These are phyloP conservation scores for Porites cylindrica DNA, from an alignment of 92 coral and sea anemone genomes.

Conservation along the genomic window DNA sequence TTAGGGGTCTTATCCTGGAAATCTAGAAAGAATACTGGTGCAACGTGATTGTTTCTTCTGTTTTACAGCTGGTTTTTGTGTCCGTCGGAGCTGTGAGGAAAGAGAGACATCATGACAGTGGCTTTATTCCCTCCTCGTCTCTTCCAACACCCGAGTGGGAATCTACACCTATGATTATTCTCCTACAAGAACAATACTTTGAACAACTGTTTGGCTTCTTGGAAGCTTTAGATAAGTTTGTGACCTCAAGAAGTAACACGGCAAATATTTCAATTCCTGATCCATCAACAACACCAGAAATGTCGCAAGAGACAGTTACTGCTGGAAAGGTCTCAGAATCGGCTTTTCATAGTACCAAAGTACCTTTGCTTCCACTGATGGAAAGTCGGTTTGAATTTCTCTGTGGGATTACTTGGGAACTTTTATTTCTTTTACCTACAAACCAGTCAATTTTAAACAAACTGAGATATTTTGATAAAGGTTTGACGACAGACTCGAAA, in stretches of 20 bases:
- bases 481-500: slow-evolving; percentile 28
- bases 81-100: slow-evolving; percentile 96
- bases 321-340: background rate
- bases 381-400: slow-evolving; percentile 80
- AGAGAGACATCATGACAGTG: slow-evolving; percentile 82
- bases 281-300: background rate
- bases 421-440: slow-evolving; percentile 89
- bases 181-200: slow-evolving; percentile 88
- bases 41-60: background rate
- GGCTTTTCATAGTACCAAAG: slow-evolving; percentile 34
- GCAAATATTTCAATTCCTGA: background rate
- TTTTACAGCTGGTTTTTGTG: slow-evolving; percentile 91
- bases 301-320: background rate
- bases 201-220: slow-evolving; percentile 87
- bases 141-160: slow-evolving; percentile 91
- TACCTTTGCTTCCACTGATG: slow-evolving; percentile 36
- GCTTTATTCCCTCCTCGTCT: slow-evolving; percentile 90
- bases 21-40: background rate
- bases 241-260: slow-evolving; percentile 29
- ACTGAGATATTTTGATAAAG: slow-evolving; percentile 85
- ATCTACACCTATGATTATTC: slow-evolving; percentile 89
- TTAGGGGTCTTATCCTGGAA: too few species aligned
- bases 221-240: slow-evolving; percentile 84
- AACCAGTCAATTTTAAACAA: slow-evolving; percentile 81
- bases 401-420: slow-evolving; percentile 94